These are phyloP conservation scores for Tanypteryx hageni DNA, from an alignment of 2,888 invertebrate genomes.

Conservation along the genomic window DNA sequence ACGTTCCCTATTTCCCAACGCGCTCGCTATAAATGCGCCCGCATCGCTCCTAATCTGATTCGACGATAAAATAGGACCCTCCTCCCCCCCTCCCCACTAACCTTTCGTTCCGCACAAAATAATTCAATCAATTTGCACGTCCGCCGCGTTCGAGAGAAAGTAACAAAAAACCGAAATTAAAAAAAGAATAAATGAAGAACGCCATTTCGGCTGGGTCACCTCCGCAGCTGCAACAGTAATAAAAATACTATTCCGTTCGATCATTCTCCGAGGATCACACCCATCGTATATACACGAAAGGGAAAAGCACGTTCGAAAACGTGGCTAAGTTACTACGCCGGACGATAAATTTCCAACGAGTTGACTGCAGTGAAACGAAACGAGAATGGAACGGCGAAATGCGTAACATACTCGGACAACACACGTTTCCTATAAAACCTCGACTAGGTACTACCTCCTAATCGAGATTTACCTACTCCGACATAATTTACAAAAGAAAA, in stretches of 20 bases:
- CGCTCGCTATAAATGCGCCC: neutral
- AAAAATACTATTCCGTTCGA: neutral
- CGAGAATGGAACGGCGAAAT: neutral
- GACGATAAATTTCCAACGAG: constrained; percentile 1
- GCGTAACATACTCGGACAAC: too few species aligned
- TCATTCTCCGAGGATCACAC: neutral
- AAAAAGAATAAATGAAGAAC: neutral
- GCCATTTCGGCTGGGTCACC: neutral
- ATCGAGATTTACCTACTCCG: too few species aligned
- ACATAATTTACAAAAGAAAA: too few species aligned
- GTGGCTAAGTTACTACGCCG: neutral
- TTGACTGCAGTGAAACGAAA: neutral
- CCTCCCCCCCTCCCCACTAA: neutral
- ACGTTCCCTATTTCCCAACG: neutral
- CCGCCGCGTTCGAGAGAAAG: neutral
- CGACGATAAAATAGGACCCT: neutral
- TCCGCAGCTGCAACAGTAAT: neutral
- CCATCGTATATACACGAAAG: neutral
- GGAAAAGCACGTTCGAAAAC: neutral
- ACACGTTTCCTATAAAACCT: too few species aligned
- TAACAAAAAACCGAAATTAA: neutral
- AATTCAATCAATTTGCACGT: neutral
- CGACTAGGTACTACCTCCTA: too few species aligned
- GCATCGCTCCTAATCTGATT: neutral
- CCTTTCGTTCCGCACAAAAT: neutral